Conservation (phyloP, 2,797 vertebrate genomes). For the Gymnoscopelus braueri region DNA sequence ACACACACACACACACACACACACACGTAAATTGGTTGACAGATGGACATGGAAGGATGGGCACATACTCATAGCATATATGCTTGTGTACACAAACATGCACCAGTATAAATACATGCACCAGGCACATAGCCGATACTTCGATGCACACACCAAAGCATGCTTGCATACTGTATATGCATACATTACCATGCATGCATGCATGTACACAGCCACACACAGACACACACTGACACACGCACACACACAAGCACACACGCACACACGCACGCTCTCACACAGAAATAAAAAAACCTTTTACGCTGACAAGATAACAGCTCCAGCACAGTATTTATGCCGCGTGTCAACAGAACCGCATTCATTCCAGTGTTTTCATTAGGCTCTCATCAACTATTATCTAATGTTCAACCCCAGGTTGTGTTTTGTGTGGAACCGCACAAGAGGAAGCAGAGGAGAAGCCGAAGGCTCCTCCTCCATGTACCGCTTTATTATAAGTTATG, state of each 20-base stretch:
- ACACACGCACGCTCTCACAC: background rate
- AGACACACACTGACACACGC: background rate
- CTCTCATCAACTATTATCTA: conserved; percentile 52
- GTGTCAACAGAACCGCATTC: conserved; percentile 29
- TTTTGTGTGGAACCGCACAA: conserved; percentile 63
- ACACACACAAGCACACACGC: background rate
- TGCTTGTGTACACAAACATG: background rate
- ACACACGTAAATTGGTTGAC: background rate
- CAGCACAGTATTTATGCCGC: conserved; percentile 30
- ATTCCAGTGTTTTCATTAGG: conserved; percentile 36
- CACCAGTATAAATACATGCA: background rate
- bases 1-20: background rate
- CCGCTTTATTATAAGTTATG: conserved; percentile 59
- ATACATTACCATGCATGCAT: conserved; percentile 2
- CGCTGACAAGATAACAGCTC: conserved; percentile 32
- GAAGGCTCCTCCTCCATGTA: conserved; percentile 48
- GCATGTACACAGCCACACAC: background rate
- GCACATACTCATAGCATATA: background rate
- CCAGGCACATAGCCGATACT: background rate
- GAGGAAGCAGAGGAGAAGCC: conserved; percentile 56
- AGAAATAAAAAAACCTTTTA: background rate
- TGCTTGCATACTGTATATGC: too few species aligned
- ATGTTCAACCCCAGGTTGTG: conserved; percentile 59
- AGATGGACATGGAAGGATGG: background rate
- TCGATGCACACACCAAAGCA: background rate